A percentile compares a stretch with the other conserved stretches of the same genome.
phyloP scores from a whole-genome alignment of 2,113 vertebrate species.

The Hippocampus zosterae region DNA sequence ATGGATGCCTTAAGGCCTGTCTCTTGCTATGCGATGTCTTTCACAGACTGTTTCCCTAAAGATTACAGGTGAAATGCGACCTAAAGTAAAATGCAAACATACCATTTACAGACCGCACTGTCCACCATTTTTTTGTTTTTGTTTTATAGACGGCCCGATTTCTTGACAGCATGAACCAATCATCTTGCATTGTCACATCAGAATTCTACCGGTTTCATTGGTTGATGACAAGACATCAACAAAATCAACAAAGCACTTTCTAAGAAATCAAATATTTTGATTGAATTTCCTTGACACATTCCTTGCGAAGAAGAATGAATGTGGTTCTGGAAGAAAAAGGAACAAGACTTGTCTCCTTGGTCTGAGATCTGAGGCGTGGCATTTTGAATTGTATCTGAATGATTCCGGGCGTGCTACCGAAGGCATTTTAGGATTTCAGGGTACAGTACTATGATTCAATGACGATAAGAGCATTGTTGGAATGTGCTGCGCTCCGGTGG shows the following conservation, averaged over 20 bases:
- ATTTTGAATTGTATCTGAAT: neutral
- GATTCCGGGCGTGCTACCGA: neutral
- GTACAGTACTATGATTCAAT: too few species aligned
- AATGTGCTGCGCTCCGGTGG: too few species aligned
- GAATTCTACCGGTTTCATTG: neutral
- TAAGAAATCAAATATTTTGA: neutral
- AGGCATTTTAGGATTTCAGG: too few species aligned
- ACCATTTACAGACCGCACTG: constrained; percentile 6
- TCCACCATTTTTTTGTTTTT: neutral
- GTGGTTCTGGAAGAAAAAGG: constrained; percentile 2
- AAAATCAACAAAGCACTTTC: too few species aligned
- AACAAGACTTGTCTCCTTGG: constrained; percentile 19
- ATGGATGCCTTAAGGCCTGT: constrained; percentile 67
- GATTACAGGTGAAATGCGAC: constrained; percentile 28
- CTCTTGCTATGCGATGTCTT: constrained; percentile 56
- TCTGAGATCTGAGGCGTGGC: constrained; percentile 17
- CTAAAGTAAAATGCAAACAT: constrained; percentile 20
- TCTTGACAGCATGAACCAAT: neutral
- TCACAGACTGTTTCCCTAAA: constrained; percentile 46
- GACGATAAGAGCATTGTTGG: too few species aligned
- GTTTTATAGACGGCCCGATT: constrained; percentile 5
- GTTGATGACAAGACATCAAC: neutral
- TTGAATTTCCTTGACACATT: neutral
- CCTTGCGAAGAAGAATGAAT: neutral
- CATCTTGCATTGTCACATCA: too few species aligned